phyloP scores from a whole-genome alignment of 2,888 invertebrate species.

The Gibbula magus region DNA sequence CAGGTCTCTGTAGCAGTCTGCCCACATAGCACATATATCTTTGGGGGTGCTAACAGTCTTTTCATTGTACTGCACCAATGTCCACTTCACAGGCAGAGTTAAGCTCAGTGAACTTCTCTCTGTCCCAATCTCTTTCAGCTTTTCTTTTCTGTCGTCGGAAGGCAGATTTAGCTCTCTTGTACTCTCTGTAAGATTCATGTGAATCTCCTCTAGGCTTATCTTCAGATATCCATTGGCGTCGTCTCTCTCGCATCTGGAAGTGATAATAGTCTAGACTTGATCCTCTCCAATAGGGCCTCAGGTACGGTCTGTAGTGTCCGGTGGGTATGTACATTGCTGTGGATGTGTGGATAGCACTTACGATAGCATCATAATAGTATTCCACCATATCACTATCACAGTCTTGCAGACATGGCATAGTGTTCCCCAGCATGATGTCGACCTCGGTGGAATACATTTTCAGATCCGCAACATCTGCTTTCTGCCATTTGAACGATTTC shows the following conservation, averaged over 20 bases:
- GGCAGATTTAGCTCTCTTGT: background rate
- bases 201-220: no score
- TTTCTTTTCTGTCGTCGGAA: background rate
- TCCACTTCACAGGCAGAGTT: background rate
- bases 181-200: background rate
- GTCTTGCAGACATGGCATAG: background rate
- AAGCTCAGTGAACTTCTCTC: background rate
- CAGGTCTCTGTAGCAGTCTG: no score
- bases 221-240: background rate
- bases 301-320: background rate
- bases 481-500: background rate
- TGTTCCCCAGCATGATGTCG: background rate
- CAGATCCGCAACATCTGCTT: background rate
- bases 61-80: background rate
- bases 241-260: background rate
- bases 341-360: background rate
- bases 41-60: no score
- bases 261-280: background rate
- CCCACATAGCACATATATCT: no score
- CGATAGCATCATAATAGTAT: background rate
- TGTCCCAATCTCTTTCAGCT: background rate
- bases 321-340: background rate
- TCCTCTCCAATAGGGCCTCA: background rate
- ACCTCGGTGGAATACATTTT: background rate
- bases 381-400: background rate